phyloP scores from a whole-genome alignment of 2,797 vertebrate species.

The Zalophus californianus region DNA sequence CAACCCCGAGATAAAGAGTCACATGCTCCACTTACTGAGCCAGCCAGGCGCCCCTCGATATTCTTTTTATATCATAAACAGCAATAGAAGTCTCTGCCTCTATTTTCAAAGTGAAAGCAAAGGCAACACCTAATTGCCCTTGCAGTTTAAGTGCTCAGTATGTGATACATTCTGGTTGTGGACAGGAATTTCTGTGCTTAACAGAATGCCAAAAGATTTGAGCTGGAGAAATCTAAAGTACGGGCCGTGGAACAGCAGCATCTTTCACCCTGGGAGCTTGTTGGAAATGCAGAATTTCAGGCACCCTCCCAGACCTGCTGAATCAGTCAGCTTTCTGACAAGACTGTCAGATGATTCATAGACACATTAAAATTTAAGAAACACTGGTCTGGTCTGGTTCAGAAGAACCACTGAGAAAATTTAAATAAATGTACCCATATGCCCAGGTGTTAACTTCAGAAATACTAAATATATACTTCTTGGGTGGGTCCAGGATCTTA shows the following conservation, averaged over 20 bases:
- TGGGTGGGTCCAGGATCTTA: neutral
- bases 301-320: neutral
- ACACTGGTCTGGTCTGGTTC: neutral
- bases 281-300: neutral
- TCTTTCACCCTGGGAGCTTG: neutral
- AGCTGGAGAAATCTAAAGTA: neutral
- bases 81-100: neutral
- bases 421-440: neutral
- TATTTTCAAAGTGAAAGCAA: conserved; percentile 15
- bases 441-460: neutral
- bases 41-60: neutral
- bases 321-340: neutral
- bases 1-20: neutral
- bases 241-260: neutral
- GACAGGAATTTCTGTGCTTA: neutral
- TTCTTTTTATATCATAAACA: neutral
- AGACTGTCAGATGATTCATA: neutral
- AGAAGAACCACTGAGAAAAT: neutral
- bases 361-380: conserved; percentile 34
- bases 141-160: neutral
- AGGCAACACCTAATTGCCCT: neutral
- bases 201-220: neutral
- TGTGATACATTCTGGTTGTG: neutral
- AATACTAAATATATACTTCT: neutral
- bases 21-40: neutral